phyloP scores from a whole-genome alignment of 2,888 invertebrate species.

The Diarsia brunnea region DNA sequence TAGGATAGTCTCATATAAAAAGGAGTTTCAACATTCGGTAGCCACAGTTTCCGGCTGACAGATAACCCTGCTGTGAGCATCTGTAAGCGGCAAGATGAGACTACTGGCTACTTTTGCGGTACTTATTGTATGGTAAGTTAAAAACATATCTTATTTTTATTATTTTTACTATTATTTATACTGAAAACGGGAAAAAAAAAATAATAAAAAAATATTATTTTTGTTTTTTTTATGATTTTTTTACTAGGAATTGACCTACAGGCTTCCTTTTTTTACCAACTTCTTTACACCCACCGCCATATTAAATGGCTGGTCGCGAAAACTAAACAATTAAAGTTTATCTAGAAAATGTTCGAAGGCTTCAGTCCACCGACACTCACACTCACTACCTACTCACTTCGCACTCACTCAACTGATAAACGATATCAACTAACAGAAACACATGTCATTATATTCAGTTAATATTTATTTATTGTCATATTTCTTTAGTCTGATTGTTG shows the following conservation, averaged over 20 bases:
- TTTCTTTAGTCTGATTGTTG: no score
- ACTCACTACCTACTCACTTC: neutral
- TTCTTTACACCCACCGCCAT: neutral
- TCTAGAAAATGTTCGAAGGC: neutral
- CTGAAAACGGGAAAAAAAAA: no score
- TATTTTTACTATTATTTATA: no score
- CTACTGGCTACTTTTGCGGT: neutral
- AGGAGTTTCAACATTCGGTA: neutral
- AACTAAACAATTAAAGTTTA: neutral
- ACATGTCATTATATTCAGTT: no score
- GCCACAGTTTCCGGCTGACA: neutral
- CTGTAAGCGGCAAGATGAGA: conserved; percentile 12
- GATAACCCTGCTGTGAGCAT: neutral
- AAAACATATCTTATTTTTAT: neutral
- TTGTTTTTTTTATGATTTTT: neutral
- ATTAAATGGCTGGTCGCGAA: neutral
- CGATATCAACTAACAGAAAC: no score
- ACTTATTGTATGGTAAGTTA: conserved; percentile 25
- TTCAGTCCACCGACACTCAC: neutral
- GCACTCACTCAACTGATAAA: neutral
- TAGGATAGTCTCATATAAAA: conserved; percentile 1
- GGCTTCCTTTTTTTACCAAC: neutral
- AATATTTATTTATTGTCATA: no score
- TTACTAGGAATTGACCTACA: neutral
- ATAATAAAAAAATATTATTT: no score